Conservation (phyloP, 2,113 vertebrate species). For the Sporophila hypoxantha region DNA sequence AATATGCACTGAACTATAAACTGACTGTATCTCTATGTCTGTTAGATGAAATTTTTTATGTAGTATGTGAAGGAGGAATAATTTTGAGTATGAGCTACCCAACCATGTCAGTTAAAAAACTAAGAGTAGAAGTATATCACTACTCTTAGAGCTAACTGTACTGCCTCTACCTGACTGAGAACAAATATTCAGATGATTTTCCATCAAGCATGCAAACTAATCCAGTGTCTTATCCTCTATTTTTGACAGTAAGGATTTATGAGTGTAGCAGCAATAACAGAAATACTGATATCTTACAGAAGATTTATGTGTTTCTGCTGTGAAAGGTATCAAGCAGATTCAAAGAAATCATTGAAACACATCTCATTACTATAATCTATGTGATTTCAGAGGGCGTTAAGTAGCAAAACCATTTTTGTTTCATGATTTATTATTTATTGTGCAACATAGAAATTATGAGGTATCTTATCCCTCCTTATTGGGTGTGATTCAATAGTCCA, state of each 20-base stretch:
- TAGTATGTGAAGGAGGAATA: neutral
- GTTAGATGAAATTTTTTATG: neutral
- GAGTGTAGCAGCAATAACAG: neutral
- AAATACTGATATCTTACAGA: neutral
- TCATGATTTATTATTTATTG: neutral
- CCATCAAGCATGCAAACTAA: neutral
- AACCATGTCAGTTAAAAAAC: neutral
- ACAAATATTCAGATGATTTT: neutral
- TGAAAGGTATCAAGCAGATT: neutral
- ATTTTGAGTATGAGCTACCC: neutral
- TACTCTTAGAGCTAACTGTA: neutral
- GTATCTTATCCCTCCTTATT: neutral
- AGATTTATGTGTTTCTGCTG: neutral
- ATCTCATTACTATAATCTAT: neutral
- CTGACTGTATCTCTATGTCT: neutral
- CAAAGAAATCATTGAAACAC: neutral
- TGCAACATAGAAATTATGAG: neutral
- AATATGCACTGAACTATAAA: neutral
- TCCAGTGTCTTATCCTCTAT: fast-evolving
- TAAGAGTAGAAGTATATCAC: neutral
- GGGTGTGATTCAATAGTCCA: neutral
- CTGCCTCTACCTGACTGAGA: neutral
- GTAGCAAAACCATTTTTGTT: neutral
- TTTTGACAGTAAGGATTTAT: neutral
- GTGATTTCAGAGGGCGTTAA: neutral